A percentile compares a stretch with the other conserved stretches of the same genome.
Evolutionary conservation across 2,888 invertebrate genomes (phyloP).

Genomic region (Lymantria monacha): DNA sequence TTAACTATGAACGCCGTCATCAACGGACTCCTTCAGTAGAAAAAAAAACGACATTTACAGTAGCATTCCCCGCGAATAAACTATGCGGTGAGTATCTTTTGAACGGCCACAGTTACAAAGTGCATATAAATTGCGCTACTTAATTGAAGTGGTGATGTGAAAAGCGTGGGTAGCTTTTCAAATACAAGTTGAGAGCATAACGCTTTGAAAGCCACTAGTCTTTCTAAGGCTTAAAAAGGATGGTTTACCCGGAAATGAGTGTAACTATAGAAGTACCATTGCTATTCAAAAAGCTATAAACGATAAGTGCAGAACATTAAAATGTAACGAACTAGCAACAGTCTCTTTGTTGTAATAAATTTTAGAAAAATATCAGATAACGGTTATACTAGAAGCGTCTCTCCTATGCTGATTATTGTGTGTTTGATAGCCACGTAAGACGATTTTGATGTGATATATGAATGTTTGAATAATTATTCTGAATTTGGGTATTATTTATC

Average conservation of each 20-base stretch:
- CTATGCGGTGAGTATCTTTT: conserved; percentile 65
- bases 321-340: no score
- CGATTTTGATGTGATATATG: no score
- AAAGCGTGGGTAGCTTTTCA: conserved; percentile 63
- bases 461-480: no score
- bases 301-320: no score
- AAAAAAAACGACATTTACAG: conserved; percentile 71
- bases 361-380: no score
- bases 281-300: not conserved
- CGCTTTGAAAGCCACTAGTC: conserved; percentile 43
- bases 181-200: conserved; percentile 61
- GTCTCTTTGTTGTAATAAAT: no score
- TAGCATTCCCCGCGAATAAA: conserved; percentile 71
- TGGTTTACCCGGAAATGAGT: conserved; percentile 10
- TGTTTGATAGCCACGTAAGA: no score
- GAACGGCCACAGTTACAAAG: conserved; percentile 70
- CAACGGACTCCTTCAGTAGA: conserved; percentile 73
- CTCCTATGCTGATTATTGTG: no score
- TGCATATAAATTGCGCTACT: conserved; percentile 79
- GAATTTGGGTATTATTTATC: no score
- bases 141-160: conserved; percentile 76
- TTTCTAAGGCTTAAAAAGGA: conserved; percentile 28
- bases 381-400: no score
- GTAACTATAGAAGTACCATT: not conserved
- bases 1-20: conserved; percentile 81